Conservation (phyloP, 2,113 vertebrate genomes). For the Loxodonta africana region DNA sequence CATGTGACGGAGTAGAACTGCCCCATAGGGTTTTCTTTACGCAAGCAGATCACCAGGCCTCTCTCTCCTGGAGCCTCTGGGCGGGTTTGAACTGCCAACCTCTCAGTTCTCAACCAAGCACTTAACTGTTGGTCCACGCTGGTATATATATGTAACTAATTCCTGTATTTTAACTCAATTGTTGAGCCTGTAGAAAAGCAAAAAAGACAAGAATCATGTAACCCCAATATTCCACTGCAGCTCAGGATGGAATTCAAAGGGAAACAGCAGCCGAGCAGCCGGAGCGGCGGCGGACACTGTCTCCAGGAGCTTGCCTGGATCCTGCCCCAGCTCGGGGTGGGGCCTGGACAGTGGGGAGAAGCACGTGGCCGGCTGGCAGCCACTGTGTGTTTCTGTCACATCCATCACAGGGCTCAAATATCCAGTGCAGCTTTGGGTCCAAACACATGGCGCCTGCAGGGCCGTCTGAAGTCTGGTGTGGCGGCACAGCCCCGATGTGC, state of each 20-base stretch:
- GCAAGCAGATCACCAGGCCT: too few species aligned
- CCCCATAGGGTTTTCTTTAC: too few species aligned
- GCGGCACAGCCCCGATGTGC: accelerated
- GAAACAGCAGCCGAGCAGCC: not conserved
- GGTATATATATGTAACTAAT: not conserved
- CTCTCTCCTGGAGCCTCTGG: not conserved
- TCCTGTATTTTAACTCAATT: not conserved
- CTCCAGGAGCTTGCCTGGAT: not conserved
- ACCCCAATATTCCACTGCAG: not conserved
- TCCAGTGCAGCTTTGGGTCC: not conserved
- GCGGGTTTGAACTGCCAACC: not conserved
- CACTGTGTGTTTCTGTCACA: constrained; percentile 48
- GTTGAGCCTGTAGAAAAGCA: not conserved
- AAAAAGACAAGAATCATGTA: not conserved
- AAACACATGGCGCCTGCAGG: not conserved
- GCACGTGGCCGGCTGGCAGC: constrained; percentile 16
- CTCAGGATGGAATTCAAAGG: not conserved
- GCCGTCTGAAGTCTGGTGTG: accelerated
- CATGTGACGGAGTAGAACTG: too few species aligned
- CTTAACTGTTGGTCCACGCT: too few species aligned
- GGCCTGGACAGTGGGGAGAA: not conserved
- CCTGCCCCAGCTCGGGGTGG: not conserved
- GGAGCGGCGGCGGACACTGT: not conserved
- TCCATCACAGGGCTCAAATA: not conserved
- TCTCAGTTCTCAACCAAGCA: not conserved